These are phyloP conservation scores for Sericinus montela DNA, from an alignment of 2,888 invertebrate species.

Conservation along the genomic window DNA sequence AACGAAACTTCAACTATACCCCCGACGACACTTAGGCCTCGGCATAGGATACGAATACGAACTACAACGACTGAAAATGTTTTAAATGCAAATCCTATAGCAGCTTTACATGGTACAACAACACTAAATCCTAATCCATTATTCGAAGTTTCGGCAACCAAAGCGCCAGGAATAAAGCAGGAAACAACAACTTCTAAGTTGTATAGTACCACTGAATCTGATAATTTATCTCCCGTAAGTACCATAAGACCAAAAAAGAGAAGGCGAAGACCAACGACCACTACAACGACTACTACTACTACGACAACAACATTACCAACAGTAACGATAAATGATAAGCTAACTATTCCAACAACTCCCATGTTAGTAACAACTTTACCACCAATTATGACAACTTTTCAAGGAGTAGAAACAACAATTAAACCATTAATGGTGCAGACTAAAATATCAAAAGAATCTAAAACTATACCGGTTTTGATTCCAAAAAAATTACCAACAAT, in stretches of 20 bases:
- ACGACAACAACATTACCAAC: conserved; percentile 31
- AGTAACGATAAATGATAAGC: conserved; percentile 21
- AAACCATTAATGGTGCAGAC: conserved; percentile 63
- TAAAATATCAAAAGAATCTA: conserved; percentile 63
- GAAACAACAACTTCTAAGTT: conserved; percentile 41
- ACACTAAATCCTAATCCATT: conserved; percentile 43
- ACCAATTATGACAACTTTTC: conserved; percentile 23
- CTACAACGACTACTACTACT: conserved; percentile 49
- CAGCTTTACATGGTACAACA: conserved; percentile 28
- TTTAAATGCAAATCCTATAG: conserved; percentile 24
- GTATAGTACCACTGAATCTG: conserved; percentile 46
- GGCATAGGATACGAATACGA: conserved; percentile 62
- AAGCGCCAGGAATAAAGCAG: conserved; percentile 31
- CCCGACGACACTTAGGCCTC: conserved; percentile 38
- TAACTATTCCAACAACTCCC: conserved; percentile 27
- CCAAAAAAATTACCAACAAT: conserved; percentile 34
- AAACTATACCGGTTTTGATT: conserved; percentile 40
- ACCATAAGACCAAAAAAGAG: conserved; percentile 50
- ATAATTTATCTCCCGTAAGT: conserved; percentile 41
- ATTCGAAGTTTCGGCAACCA: conserved; percentile 42
- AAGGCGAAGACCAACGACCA: conserved; percentile 69
- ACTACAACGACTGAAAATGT: conserved; percentile 61
- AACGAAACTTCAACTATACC: conserved; percentile 36
- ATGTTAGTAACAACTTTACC: conserved; percentile 23
- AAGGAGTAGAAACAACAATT: conserved; percentile 34